phyloP scores from a whole-genome alignment of 2,888 invertebrate species.

The Pristionchus arcanus region DNA sequence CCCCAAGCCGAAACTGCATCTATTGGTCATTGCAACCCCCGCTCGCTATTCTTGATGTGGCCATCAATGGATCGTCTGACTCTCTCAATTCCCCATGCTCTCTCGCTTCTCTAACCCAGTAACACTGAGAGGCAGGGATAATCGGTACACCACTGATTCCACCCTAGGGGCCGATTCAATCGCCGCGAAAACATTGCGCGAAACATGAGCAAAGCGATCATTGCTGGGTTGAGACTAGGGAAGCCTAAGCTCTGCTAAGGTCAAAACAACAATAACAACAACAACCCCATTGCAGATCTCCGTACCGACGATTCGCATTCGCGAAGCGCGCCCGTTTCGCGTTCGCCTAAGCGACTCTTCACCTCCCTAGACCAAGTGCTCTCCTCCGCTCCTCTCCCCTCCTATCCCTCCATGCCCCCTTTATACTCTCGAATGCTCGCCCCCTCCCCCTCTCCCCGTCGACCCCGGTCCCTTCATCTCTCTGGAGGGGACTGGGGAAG shows the following conservation, averaged over 20 bases:
- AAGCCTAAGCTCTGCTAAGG: not conserved
- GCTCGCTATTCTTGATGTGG: not conserved
- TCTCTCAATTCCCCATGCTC: not conserved
- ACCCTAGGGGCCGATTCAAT: not conserved
- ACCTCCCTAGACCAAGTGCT: not conserved
- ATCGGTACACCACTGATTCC: not conserved
- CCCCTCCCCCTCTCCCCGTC: not conserved
- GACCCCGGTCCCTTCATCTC: not conserved
- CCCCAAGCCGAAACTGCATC: not conserved
- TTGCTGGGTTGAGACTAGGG: not conserved
- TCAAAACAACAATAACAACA: not conserved
- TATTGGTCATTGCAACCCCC: not conserved
- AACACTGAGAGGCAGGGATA: too few species aligned
- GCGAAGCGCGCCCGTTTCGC: slow-evolving; percentile 53
- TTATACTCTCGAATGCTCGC: not conserved
- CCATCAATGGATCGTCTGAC: not conserved
- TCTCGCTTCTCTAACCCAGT: not conserved
- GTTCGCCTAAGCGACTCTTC: slow-evolving; percentile 33
- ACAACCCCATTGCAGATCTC: slow-evolving; percentile 31
- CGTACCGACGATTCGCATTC: slow-evolving; percentile 45
- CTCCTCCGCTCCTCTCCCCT: not conserved
- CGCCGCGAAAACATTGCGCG: not conserved
- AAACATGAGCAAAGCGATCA: not conserved
- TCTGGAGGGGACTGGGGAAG: not conserved
- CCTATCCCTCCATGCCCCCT: not conserved